phyloP scores from a whole-genome alignment of 1,140 invertebrate genomes.

The Drosophila nikananu region DNA sequence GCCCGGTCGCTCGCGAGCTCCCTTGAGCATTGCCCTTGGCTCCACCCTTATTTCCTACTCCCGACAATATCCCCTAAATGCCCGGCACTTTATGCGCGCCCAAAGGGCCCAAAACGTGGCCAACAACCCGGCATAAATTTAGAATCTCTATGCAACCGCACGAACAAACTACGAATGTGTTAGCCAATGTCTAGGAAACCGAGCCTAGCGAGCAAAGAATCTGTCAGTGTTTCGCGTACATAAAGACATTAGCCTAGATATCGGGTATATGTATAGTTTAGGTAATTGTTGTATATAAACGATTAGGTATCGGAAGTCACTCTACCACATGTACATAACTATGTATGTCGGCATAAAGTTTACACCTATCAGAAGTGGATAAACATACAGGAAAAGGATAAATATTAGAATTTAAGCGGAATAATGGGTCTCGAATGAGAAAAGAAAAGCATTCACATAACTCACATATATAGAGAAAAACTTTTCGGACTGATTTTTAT shows the following conservation, averaged over 20 bases:
- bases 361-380: conserved; percentile 34
- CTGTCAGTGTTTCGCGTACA: conserved; percentile 41
- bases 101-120: conserved; percentile 40
- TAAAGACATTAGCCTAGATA: conserved; percentile 25
- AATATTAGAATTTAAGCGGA: conserved; percentile 27
- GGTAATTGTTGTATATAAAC: conserved; percentile 76
- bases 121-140: conserved; percentile 50
- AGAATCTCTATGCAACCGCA: conserved; percentile 3
- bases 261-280: conserved; percentile 54
- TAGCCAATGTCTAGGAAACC: conserved; percentile 17
- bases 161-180: conserved; percentile 25
- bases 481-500: conserved; percentile 42
- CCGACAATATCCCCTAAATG: conserved; percentile 78
- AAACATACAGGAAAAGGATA: conserved; percentile 53
- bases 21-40: conserved; percentile 78
- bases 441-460: conserved; percentile 22
- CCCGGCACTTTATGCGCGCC: conserved; percentile 72
- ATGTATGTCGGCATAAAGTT: conserved; percentile 6
- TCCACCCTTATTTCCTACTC: conserved; percentile 78
- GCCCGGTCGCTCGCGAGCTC: conserved; percentile 78
- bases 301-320: conserved; percentile 50
- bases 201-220: conserved; percentile 42
- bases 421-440: conserved; percentile 40
- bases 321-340: conserved; percentile 31
- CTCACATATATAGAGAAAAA: conserved; percentile 32